These are phyloP conservation scores for Peromyscus eremicus DNA, from an alignment of 2,797 vertebrate species.

Conservation along the genomic window DNA sequence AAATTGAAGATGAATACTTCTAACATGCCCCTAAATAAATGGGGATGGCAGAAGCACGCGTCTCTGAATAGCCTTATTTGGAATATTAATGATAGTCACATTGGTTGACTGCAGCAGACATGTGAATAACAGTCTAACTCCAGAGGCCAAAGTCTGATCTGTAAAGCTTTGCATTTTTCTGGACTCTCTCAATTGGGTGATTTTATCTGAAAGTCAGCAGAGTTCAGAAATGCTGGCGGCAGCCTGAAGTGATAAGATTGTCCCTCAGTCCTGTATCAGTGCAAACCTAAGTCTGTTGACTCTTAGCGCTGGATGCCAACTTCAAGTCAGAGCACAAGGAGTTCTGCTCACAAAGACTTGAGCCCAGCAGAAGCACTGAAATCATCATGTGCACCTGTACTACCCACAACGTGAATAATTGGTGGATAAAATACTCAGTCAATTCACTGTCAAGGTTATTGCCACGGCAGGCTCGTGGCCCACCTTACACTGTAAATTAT, in stretches of 20 bases:
- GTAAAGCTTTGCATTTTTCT: slow-evolving; percentile 12
- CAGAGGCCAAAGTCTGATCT: background rate
- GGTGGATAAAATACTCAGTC: slow-evolving; percentile 42
- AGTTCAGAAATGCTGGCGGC: slow-evolving; percentile 53
- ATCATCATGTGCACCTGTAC: background rate
- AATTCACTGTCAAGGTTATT: slow-evolving; percentile 66
- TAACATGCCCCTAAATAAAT: background rate
- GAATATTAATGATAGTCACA: slow-evolving; percentile 8
- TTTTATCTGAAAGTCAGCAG: slow-evolving; percentile 59
- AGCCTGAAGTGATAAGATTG: slow-evolving; percentile 18
- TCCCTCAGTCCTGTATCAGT: background rate
- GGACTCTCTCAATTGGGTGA: slow-evolving; percentile 39
- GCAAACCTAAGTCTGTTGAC: background rate
- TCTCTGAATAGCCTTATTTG: background rate
- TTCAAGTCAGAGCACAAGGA: slow-evolving; percentile 7
- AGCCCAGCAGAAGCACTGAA: slow-evolving; percentile 26
- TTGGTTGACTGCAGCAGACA: slow-evolving; percentile 19
- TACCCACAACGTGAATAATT: slow-evolving; percentile 62
- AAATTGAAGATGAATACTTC: background rate
- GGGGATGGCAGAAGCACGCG: background rate
- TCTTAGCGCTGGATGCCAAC: background rate
- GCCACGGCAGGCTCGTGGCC: background rate
- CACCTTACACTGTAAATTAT: slow-evolving; percentile 67
- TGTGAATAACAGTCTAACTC: slow-evolving; percentile 15
- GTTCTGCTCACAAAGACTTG: slow-evolving; percentile 61